Evolutionary conservation across 1,140 invertebrate species (phyloP), one percentile per base, ranked within the genome.

Genomic region (Portunus trituberculatus): DNA sequence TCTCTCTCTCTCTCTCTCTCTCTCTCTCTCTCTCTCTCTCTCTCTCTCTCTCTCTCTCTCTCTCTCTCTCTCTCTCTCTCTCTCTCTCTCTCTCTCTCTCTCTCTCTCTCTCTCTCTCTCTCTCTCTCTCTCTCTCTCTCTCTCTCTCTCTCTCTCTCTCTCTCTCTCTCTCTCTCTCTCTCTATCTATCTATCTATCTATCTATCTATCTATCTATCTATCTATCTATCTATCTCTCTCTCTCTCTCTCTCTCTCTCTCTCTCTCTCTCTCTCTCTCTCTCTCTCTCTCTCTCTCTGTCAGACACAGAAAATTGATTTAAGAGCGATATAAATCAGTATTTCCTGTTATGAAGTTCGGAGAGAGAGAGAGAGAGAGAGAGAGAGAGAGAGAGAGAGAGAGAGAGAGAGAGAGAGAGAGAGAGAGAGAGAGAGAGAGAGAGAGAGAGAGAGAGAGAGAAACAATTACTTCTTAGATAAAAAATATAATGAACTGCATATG

Each of bases 51-150:
- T 52, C n/a, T 91, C 89, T 48, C 89, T 88, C 86, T 88, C 86
- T 88, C 86, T 88, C 86, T 88, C 86, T 88, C 86, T 88, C 86
- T 88, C 86, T 88, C 86, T 88, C 86, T 88, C 86, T 88, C 86
- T 88, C 86, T 88, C 86, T 88, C 86, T 88, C 39, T 91, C 48
- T 31, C 91, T 92, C 46, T 92, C 59, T 59, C 46, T 52, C 48
- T 76, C 28, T 25, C 59, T 28, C 91, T 67, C 46, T 67, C 59
- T 29, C 46, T 59, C 25, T 29, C 46, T 91, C 29, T 52, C n/a
- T 91, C 89, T 48, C 89, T 88, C 86, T 88, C 86, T 88, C 86
- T 88, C 86, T 88, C 86, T 88, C 86, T 88, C 86, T 88, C 86
- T 88, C 86, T 88, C 86, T 88, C 86, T 88, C 86, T 88, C 86